These are phyloP conservation scores for Pseudois nayaur DNA, from an alignment of 2,113 vertebrate species.

Conservation along the genomic window DNA sequence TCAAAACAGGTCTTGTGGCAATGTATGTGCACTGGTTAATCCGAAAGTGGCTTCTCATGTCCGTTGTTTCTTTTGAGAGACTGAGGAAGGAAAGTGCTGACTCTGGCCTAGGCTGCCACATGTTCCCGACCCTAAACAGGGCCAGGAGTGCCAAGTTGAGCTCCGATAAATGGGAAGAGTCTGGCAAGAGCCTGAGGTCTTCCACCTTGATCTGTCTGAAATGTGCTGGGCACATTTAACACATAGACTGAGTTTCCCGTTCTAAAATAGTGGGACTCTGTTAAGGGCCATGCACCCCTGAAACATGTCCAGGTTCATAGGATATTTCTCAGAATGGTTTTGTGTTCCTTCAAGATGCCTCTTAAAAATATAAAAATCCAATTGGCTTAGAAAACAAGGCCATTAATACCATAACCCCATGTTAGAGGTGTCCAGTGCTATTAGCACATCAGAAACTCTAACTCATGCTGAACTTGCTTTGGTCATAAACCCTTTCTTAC, in stretches of 20 bases:
- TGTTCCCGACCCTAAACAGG: background rate
- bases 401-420: background rate
- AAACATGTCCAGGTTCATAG: accelerated
- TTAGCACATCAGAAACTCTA: background rate
- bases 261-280: background rate
- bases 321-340: background rate
- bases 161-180: background rate
- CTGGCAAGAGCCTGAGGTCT: background rate
- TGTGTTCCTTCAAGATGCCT: background rate
- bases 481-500: background rate
- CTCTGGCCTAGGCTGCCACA: no score
- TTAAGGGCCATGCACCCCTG: no score
- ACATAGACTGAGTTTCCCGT: accelerated
- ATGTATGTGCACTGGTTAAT: background rate
- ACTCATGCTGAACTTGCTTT: background rate
- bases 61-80: background rate
- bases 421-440: background rate
- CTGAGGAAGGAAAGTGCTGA: background rate
- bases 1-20: background rate
- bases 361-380: background rate
- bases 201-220: background rate
- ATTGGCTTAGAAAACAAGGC: background rate
- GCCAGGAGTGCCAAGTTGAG: background rate
- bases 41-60: background rate
- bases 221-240: background rate